Percentiles rank a stretch among this genome's conserved stretches.
Conservation (phyloP, 2,888 invertebrate species). For the Crepidodera aurea region DNA sequence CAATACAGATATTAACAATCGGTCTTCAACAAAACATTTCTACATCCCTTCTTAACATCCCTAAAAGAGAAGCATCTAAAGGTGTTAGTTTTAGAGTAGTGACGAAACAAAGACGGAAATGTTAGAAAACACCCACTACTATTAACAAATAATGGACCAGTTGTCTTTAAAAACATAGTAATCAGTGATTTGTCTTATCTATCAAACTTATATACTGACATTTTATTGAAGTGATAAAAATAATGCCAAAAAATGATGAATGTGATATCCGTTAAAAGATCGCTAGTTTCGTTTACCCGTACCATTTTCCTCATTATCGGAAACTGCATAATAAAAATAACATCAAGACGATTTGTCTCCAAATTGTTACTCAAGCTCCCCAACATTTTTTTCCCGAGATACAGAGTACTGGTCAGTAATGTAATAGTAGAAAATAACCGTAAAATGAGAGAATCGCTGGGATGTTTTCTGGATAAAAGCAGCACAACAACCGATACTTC, state of each 20-base stretch:
- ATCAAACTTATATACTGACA: background rate
- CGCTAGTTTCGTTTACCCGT: background rate
- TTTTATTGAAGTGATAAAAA: background rate
- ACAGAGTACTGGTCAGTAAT: conserved; percentile 38
- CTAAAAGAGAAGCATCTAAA: too few relatives aligned
- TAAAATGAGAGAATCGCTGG: conserved; percentile 30
- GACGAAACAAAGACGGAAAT: too few relatives aligned
- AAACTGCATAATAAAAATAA: conserved; percentile 31
- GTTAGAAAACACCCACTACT: too few relatives aligned
- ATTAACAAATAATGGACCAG: too few relatives aligned
- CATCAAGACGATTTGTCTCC: conserved; percentile 37
- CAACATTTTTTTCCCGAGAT: conserved; percentile 38
- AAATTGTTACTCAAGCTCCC: conserved; percentile 42
- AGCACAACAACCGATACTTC: conserved; percentile 15
- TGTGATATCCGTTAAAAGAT: background rate
- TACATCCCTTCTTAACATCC: too few relatives aligned
- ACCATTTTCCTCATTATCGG: conserved; percentile 33
- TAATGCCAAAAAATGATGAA: background rate
- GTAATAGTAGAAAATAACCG: conserved; percentile 35
- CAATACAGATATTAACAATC: too few relatives aligned
- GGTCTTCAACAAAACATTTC: too few relatives aligned
- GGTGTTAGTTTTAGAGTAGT: too few relatives aligned
- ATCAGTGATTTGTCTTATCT: too few relatives aligned
- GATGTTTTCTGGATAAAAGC: conserved; percentile 3
- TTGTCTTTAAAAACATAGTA: too few relatives aligned